Evolutionary conservation across 2,113 vertebrate genomes (phyloP), one percentile per base, ranked within the genome.

Genomic region (Ictalurus furcatus): DNA sequence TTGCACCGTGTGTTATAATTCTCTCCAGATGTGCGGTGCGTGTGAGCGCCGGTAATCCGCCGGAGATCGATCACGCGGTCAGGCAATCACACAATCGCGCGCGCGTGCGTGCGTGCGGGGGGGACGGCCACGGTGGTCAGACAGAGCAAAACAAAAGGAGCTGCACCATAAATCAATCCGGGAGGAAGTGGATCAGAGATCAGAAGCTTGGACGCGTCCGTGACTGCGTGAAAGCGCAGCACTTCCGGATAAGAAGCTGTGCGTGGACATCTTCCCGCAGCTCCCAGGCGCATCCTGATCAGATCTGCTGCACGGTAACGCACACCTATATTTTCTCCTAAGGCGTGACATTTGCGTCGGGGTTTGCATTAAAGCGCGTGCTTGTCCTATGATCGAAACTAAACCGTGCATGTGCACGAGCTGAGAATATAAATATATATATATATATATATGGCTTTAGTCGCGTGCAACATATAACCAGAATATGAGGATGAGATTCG

Each of bases 221-320:
- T 13, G 40, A 69, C 23, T n/a, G 59, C 37, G 61, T 85, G 61
- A 71, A 85, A 17, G 73, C 59, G 87, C 87, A 44, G 85, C 89
- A 85, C 87, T 88, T 88, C 86, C 89, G 84, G 84, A 73, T 52
- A 21, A 56, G 48, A 69, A 71, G 84, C 84, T 85, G 84, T 30
- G 84, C 40, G 84, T 44, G 58, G 58, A 84, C 34, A 84, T 48
- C 84, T n/a, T n/a, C 40, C 28, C 19, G 48, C n/a, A 73, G 23
- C 82, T 88, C 19, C 73, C 86, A 83, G 56, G 69, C 81, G 74
- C 56, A 34, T 65, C 76, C 74, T 19, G 34, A 78, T 52, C 67
- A 19, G 67, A 44, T 74, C 89, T 81, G 13, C 78, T 86, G 87
- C 85, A 86, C 87, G 90, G 90, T 90, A 90, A 90, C 84, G 54